Evolutionary conservation across 2,888 invertebrate genomes (phyloP).

Genomic region (Melanchra persicariae): DNA sequence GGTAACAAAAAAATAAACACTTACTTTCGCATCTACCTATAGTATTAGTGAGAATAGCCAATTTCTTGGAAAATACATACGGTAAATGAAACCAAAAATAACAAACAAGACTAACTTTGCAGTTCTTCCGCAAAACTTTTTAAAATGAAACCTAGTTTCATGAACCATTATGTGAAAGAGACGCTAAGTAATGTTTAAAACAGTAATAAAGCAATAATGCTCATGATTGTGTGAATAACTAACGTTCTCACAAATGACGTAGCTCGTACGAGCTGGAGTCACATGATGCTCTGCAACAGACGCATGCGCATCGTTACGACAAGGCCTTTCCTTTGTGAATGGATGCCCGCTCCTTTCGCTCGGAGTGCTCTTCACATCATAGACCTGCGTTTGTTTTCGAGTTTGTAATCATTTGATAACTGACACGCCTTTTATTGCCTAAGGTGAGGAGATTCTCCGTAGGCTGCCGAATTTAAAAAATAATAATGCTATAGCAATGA

Average conservation of each 20-base stretch:
- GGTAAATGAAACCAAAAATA: too few species aligned
- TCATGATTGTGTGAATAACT: constrained; percentile 38
- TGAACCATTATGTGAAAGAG: not conserved
- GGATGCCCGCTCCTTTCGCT: constrained; percentile 58
- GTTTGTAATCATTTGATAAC: constrained; percentile 30
- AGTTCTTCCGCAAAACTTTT: not conserved
- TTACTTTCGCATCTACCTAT: too few species aligned
- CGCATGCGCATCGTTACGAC: constrained; percentile 32
- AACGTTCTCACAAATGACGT: constrained; percentile 54
- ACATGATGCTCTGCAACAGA: constrained; percentile 50
- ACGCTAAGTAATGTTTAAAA: constrained; percentile 7
- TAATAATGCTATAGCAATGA: too few species aligned
- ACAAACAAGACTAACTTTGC: not conserved
- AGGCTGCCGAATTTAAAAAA: not conserved
- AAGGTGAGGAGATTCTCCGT: not conserved
- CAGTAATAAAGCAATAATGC: constrained; percentile 29
- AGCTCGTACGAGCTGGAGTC: constrained; percentile 33
- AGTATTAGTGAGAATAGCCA: too few species aligned
- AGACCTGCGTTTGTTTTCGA: constrained; percentile 12
- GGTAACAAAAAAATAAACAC: too few species aligned
- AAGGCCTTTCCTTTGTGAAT: constrained; percentile 65
- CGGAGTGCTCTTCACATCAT: constrained; percentile 36
- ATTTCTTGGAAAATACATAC: not conserved
- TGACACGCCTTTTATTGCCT: constrained; percentile 22
- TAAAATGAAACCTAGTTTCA: constrained; percentile 15